Conservation (phyloP, 2,113 vertebrate genomes). For the Tringa solitaria region DNA sequence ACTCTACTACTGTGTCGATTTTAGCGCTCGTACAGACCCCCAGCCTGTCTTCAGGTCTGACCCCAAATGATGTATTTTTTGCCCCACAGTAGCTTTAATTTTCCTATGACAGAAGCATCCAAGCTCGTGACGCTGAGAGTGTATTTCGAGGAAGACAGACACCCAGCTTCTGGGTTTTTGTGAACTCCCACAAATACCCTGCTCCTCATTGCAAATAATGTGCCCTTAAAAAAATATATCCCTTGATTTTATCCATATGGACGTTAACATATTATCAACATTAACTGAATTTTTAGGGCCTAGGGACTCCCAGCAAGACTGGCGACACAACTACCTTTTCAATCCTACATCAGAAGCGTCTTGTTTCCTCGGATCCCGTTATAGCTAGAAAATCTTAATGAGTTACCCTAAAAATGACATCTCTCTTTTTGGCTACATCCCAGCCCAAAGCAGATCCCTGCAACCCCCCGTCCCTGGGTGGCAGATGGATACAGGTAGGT, state of each 20-base stretch:
- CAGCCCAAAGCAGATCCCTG: background rate
- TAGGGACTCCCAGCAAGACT: background rate
- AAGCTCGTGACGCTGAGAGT: background rate
- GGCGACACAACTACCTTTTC: rapidly evolving
- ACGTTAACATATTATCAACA: rapidly evolving
- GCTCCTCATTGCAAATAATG: background rate
- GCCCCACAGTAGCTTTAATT: background rate
- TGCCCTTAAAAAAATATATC: background rate
- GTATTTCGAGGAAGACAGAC: background rate
- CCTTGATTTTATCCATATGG: background rate
- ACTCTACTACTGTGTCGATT: background rate
- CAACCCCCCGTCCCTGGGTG: background rate
- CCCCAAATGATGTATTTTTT: background rate
- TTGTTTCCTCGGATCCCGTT: rapidly evolving
- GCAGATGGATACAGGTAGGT: too few relatives aligned
- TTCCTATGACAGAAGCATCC: background rate
- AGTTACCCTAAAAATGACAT: rapidly evolving
- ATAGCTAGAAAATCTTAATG: background rate
- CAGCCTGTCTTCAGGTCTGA: background rate
- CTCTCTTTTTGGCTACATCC: background rate
- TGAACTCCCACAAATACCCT: background rate
- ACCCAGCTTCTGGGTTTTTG: background rate
- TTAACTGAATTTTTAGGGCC: background rate
- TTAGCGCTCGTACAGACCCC: background rate
- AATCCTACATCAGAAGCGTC: background rate